Evolutionary conservation across 1,140 invertebrate genomes (phyloP), one percentile per base, ranked within the genome.

Genomic region (Andrena cerasifolii): DNA sequence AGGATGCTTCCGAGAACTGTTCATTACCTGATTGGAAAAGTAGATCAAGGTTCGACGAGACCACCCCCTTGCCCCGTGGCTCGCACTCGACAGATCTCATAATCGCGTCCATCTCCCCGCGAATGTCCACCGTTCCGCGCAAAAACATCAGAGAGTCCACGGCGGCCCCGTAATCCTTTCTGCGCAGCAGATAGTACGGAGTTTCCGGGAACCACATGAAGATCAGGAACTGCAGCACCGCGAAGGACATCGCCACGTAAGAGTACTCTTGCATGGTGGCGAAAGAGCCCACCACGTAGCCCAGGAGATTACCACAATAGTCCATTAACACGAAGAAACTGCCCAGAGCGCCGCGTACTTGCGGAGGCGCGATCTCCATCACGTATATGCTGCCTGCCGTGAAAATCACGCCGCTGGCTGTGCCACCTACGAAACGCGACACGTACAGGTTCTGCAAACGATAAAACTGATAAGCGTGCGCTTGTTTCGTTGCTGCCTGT

Each of bases 371-470:
- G 72, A 95, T 93, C 92, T 95, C 94, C 77, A 94, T 93, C 54
- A 95, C 86, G 83, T 95, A 95, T 90, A 95, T 94, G 0, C 94
- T 94, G 0, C 94, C 93, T 3, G 93, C 91, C 2, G 94, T 94
- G 72, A 94, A 95, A 5, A 95, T 93, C 16, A 95, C 94, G 18
- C 95, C 95, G 73, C 95, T 93, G 8, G 94, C 93, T 0, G 95
- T 86, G 5, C 95, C 95, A 3, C 93, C 92, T 76, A 95, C 90
- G 14, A 93, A 71, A 73, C 93, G 92, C 4, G 85, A 89, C 8
- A 93, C 0, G 36, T 71, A 71, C 7, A 81, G 26, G 33, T 18
- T 45, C 79, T 72, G 21, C 24, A 67, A 59, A 51, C 14, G 10
- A 12, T 7, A n/a, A 12, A 56, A n/a, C n/a, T n/a, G n/a, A n/a